Evolutionary conservation across 2,888 invertebrate species (phyloP).

Genomic region (Phania funesta): DNA sequence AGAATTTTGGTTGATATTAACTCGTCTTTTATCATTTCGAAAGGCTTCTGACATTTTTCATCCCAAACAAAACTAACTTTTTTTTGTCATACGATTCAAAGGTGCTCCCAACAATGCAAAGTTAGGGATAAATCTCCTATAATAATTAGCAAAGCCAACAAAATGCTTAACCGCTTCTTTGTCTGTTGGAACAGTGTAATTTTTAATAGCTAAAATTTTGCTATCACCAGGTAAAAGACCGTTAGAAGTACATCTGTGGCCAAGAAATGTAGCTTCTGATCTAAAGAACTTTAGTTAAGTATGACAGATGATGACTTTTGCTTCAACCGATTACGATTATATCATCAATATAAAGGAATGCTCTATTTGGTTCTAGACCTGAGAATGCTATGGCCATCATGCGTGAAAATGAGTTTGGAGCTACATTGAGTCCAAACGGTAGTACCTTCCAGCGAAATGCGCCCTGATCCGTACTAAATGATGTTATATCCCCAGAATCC

Average conservation of each 20-base stretch:
- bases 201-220: background rate
- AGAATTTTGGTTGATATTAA: no score
- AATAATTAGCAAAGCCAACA: slow-evolving; percentile 7
- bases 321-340: slow-evolving; percentile 25
- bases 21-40: no score
- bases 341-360: background rate
- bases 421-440: no score
- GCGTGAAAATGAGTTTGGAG: no score
- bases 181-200: background rate
- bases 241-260: background rate
- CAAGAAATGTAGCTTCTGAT: background rate
- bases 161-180: background rate
- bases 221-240: background rate
- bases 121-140: slow-evolving; percentile 11
- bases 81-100: no score
- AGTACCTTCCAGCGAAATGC: no score
- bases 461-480: no score
- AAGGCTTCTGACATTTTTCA: background rate
- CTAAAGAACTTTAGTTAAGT: background rate
- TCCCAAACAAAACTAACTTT: background rate
- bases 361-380: background rate
- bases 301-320: background rate
- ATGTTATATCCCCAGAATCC: no score
- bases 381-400: background rate
- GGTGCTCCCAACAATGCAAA: background rate